Evolutionary conservation across 2,888 invertebrate species (phyloP).

Genomic region (Hirtodrosophila histrioides): DNA sequence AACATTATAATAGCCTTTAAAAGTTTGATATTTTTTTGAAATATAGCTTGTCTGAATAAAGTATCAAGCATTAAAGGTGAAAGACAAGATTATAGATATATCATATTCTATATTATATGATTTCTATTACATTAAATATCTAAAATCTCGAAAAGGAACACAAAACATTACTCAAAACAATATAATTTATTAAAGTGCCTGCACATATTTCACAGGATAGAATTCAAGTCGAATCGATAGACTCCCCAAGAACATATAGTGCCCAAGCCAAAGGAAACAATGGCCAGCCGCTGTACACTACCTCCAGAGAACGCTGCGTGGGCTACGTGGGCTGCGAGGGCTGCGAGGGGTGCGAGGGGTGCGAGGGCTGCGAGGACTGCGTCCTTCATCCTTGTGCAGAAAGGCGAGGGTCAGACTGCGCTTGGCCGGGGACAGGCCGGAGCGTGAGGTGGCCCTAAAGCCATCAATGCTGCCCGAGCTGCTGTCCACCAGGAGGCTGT

Average conservation of each 20-base stretch:
- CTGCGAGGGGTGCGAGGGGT: conserved; percentile 2
- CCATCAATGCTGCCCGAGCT: conserved; percentile 59
- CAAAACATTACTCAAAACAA: conserved; percentile 8
- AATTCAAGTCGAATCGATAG: background rate
- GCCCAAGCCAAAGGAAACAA: background rate
- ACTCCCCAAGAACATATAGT: background rate
- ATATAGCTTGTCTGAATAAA: too few relatives aligned
- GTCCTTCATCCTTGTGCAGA: conserved; percentile 25
- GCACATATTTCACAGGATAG: conserved; percentile 3
- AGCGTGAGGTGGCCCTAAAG: conserved; percentile 19
- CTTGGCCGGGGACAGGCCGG: conserved; percentile 51
- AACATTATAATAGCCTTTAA: too few relatives aligned
- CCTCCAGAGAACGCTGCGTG: conserved; percentile 30
- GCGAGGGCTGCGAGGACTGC: conserved; percentile 5
- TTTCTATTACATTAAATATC: background rate
- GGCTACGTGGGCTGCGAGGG: background rate
- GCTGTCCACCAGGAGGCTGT: conserved; percentile 23
- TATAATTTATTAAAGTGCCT: conserved; percentile 22
- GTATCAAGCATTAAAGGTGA: too few relatives aligned
- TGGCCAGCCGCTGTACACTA: background rate
- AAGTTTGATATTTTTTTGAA: too few relatives aligned
- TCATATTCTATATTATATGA: too few relatives aligned
- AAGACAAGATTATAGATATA: too few relatives aligned
- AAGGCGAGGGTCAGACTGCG: conserved; percentile 61
- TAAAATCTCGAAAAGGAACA: background rate